Percentiles rank a stretch among this genome's conserved stretches.
phyloP scores from a whole-genome alignment of 2,888 invertebrate genomes.

The Andrena fulva region DNA sequence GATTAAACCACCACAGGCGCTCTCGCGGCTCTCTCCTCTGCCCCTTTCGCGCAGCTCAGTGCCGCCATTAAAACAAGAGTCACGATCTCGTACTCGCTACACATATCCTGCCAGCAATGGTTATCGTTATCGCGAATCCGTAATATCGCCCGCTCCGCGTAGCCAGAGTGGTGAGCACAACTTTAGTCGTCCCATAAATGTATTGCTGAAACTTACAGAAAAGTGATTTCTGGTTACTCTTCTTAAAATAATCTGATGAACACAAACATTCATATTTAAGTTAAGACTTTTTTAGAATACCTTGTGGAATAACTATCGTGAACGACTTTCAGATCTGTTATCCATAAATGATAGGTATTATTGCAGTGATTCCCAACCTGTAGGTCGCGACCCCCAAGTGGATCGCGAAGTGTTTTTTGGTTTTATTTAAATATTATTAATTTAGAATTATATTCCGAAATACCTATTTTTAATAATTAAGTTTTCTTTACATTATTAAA shows the following conservation, averaged over 20 bases:
- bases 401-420: no score
- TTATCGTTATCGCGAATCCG: constrained; percentile 74
- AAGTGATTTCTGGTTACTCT: neutral
- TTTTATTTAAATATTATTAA: no score
- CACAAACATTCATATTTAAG: neutral
- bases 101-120: constrained; percentile 57
- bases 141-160: constrained; percentile 61
- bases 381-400: no score
- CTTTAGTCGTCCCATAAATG: constrained; percentile 29
- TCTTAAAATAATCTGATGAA: neutral
- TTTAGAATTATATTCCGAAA: no score
- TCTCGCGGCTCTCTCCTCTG: constrained; percentile 24
- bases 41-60: constrained; percentile 31
- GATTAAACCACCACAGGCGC: constrained; percentile 72
- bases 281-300: neutral
- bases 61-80: constrained; percentile 74
- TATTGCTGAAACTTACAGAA: constrained; percentile 34
- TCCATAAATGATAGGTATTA: no score
- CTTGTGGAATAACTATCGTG: no score
- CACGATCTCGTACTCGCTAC: constrained; percentile 66
- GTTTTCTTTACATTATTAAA: no score
- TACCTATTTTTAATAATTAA: no score
- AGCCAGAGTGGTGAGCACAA: constrained; percentile 23
- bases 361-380: no score
- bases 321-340: no score